Evolutionary conservation across 2,888 invertebrate species (phyloP), one percentile per base, ranked within the genome.

Genomic region (Heteropelma amictum): DNA sequence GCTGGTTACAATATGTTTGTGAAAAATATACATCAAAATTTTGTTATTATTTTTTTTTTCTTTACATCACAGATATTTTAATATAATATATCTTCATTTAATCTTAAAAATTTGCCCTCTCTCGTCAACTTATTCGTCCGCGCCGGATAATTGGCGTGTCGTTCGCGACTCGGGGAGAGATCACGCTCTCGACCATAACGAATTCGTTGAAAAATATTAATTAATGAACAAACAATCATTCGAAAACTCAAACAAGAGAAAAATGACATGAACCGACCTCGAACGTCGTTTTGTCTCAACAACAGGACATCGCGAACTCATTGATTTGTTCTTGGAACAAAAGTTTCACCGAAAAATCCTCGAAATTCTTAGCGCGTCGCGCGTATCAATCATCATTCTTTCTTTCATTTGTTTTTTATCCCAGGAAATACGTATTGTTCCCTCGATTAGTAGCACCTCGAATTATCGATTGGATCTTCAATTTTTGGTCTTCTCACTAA

Each of bases 21-120:
- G 89, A 89, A 89, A 89, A 89, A 89, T 89, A 89, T 89, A 89
- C 89, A 89, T 89, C 87, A 87, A 89, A 89, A 89, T 88, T 89
- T 89, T 88, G 88, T 88, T 89, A 88, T 85, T n/a, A n/a, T n/a
- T n/a, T 88, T 88, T 86, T 88, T 73, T 69, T 73, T 65, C 51
- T 74, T 87, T 89, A 88, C 88, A 88, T 89, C 88, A 89, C 89
- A 89, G 89, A 89, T 89, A 88, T 88, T 89, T 89, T 88, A 88
- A 88, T 89, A 88, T 88, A 88, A 87, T 88, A 88, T 88, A 87
- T 87, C 83, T 85, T 87, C 84, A 85, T 78, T 83, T 85, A 85
- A 85, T 86, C 83, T 86, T 87, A 86, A 87, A 86, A 86, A 84
- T 86, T 85, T 86, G 72, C 83, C 83, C 72, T 68, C 71, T 72